Base-by-base conservation (phyloP, 2,113 vertebrate genomes). In the Clarias gariepinus region DNA sequence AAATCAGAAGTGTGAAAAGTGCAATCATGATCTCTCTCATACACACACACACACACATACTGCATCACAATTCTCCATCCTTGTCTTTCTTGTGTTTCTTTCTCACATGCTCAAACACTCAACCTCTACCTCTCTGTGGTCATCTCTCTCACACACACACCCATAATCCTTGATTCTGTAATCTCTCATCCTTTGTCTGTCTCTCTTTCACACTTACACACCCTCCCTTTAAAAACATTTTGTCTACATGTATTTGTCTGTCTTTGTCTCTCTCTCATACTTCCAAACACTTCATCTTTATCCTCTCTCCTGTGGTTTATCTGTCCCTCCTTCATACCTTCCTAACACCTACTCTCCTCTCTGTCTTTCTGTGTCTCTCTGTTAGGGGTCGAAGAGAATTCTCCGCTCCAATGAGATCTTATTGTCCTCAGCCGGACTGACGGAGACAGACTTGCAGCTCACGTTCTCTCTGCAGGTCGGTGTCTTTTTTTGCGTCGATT, bases 391-490 rank as follows among this genome's bases (percentile, higher is more conserved):
- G 6, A 98, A 98, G 90, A 91, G 97, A 63, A 98, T 98, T 91
- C 95, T 98, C 88, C 95, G 97, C 61, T 98, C 97, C 90, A 98
- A 98, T 2, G 97, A 98, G 93, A 98, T 98, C 88, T 92, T 96
- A 85, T 91, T 98, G 89, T 96, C 97, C 19, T 93, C 95, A 2
- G 95, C 96, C 0, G 96, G 97, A 0, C 94, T 97, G 86, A 96
- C 95, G 0, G 97, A 98, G 90, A 97, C 97, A 1, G 97, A 98
- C 90, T 94, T 98, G 6, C 97, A 98, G 89, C 93, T 98, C 82
- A 97, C 96, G 79, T 98, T 98, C 92, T 97, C 96, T 12, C 92
- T 98, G 71, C 97, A 98, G 97, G 97, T 97, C 85, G 69, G 83
- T 52, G 66, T 55, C 21, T 30, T 16, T 28, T 28, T 41, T 30